Evolutionary conservation across 2,888 invertebrate genomes (phyloP), one percentile per base, ranked within the genome.

Genomic region (Dilophus febrilis): DNA sequence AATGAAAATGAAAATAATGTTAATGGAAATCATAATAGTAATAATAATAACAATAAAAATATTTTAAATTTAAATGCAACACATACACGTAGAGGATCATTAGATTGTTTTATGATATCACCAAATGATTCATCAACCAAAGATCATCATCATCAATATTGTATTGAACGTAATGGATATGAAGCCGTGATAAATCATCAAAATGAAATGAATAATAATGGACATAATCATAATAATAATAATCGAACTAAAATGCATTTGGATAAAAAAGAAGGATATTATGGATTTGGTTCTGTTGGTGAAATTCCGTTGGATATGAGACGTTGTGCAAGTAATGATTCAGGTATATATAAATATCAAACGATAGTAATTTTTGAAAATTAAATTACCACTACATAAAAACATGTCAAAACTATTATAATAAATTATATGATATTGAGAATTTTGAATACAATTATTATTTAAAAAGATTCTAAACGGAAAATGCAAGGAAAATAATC

Each of bases 241-340:
- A 30, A 38, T 13, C 34, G 37, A 12, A 22, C 41, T 4, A 39
- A 44, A 31, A 40, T 41, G 27, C 36, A 40, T 22, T 28, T 38
- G 10, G 40, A 57, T 55, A 53, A 1, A 55, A 56, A 47, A 48
- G 54, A 48, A 48, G n/a, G 51, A 41, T 57, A 54, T 37, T 56
- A 55, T 45, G 51, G 53, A 36, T 50, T 52, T 44, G 47, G 48
- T 18, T 14, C 44, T 44, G 48, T 48, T 32, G 49, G 42, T 13
- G 51, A 47, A 47, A 56, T 45, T 46, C 55, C 56, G 17, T 50
- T 63, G 17, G 63, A 63, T 51, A 63, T 63, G 63, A 53, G 63
- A 48, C 55, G 63, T 42, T 62, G 61, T 46, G 53, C 53, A 29
- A 56, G 52, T 48, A 59, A 59, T 45, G 61, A 61, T 44, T 61